These are phyloP conservation scores for Drosophila kohkoa DNA, from an alignment of 1,140 invertebrate genomes.

Conservation along the genomic window DNA sequence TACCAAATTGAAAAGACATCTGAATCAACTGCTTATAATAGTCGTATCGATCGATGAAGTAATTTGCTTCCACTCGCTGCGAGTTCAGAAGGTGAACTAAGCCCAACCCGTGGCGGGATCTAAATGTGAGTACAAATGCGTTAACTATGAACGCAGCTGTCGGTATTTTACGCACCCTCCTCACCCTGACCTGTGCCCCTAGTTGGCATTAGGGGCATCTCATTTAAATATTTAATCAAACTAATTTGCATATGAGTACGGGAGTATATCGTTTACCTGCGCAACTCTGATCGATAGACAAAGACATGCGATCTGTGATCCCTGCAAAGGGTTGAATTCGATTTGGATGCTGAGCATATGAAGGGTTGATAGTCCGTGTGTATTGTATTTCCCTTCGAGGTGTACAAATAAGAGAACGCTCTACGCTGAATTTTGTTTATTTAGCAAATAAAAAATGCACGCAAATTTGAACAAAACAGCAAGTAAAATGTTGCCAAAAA, in stretches of 20 bases:
- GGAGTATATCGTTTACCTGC: constrained; percentile 61
- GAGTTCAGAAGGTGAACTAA: constrained; percentile 72
- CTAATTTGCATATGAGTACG: constrained; percentile 64
- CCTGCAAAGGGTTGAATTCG: constrained; percentile 38
- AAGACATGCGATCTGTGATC: constrained; percentile 61
- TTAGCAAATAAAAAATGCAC: constrained; percentile 75
- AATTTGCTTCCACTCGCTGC: constrained; percentile 29
- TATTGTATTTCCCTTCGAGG: constrained; percentile 9
- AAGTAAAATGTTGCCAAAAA: constrained; percentile 57
- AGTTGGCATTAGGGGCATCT: constrained; percentile 32
- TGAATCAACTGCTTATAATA: not conserved
- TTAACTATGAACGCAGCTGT: constrained; percentile 64
- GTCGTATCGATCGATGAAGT: constrained; percentile 11
- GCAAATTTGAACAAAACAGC: constrained; percentile 79
- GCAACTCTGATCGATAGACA: constrained; percentile 63
- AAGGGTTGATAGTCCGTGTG: constrained; percentile 56
- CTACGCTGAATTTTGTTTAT: constrained; percentile 68
- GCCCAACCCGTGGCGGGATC: constrained; percentile 17
- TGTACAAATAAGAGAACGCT: constrained; percentile 29
- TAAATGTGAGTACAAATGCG: constrained; percentile 47
- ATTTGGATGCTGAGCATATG: constrained; percentile 56
- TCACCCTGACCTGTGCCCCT: constrained; percentile 17
- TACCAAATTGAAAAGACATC: not conserved
- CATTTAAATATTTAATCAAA: constrained; percentile 81
- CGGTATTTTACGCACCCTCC: constrained; percentile 42